Evolutionary conservation across 2,113 vertebrate genomes (phyloP).

Genomic region (Caloenas nicobarica): DNA sequence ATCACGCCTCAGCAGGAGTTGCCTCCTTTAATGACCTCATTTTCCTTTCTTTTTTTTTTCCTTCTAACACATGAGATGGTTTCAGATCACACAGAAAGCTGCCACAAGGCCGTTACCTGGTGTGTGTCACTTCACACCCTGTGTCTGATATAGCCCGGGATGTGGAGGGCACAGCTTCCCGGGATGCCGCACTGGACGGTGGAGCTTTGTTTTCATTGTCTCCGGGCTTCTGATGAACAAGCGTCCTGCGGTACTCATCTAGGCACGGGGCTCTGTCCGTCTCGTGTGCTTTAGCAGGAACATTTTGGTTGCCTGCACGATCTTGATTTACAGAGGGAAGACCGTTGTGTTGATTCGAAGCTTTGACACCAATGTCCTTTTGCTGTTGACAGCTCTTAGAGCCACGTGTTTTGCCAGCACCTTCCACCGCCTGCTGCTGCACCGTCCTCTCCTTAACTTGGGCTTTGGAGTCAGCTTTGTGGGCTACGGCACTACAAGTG

Average conservation of each 20-base stretch:
- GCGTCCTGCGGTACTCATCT: neutral
- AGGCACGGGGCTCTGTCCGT: neutral
- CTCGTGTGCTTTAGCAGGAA: neutral
- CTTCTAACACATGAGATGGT: neutral
- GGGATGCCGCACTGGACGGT: rapidly evolving
- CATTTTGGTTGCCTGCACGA: neutral
- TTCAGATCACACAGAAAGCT: neutral
- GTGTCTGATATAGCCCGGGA: neutral
- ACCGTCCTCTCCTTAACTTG: neutral
- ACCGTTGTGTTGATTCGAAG: neutral
- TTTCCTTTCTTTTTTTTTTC: neutral
- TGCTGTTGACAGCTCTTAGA: conserved; percentile 15
- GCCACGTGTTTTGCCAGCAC: neutral
- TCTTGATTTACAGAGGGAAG: neutral
- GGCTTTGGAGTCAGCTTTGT: neutral
- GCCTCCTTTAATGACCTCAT: neutral
- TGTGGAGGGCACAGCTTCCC: conserved; percentile 1
- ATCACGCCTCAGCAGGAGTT: neutral
- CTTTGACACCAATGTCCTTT: neutral
- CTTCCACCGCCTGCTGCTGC: neutral
- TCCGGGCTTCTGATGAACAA: neutral
- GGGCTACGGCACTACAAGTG: neutral
- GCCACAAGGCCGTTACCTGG: conserved; percentile 52
- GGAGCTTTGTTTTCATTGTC: neutral
- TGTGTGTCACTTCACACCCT: conserved; percentile 23